These are phyloP conservation scores for Pipistrellus pipistrellus DNA, from an alignment of 2,797 vertebrate genomes.

Conservation along the genomic window DNA sequence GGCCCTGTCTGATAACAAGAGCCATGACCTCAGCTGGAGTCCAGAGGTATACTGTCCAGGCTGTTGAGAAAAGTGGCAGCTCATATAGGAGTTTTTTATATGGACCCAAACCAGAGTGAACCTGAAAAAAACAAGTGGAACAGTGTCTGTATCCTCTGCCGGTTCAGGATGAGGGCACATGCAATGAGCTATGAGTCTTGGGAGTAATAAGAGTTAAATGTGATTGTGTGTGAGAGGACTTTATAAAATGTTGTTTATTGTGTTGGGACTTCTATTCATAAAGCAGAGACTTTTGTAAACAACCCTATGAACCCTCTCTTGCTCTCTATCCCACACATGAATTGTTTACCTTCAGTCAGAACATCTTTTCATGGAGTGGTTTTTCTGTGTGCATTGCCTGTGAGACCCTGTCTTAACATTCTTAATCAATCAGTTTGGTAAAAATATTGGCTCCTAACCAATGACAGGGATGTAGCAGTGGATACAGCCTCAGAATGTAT, in stretches of 20 bases:
- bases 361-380: not conserved
- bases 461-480: not conserved
- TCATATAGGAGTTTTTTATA: not conserved
- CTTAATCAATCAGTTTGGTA: not conserved
- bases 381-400: constrained; percentile 10
- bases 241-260: constrained; percentile 14
- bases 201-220: not conserved
- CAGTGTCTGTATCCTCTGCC: not conserved
- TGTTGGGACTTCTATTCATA: not conserved
- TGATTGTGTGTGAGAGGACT: not conserved
- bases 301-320: not conserved
- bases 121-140: not conserved
- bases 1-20: not conserved
- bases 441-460: constrained; percentile 13
- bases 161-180: not conserved
- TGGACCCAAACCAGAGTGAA: constrained; percentile 3
- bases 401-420: not conserved
- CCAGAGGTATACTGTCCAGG: not conserved
- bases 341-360: not conserved
- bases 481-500: not conserved
- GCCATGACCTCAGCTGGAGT: not conserved
- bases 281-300: not conserved
- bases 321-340: not conserved
- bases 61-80: not conserved
- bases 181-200: not conserved